A percentile compares a stretch with the other conserved stretches of the same genome.
Evolutionary conservation across 2,888 invertebrate species (phyloP).

Genomic region (Drosophila nr. medialis): DNA sequence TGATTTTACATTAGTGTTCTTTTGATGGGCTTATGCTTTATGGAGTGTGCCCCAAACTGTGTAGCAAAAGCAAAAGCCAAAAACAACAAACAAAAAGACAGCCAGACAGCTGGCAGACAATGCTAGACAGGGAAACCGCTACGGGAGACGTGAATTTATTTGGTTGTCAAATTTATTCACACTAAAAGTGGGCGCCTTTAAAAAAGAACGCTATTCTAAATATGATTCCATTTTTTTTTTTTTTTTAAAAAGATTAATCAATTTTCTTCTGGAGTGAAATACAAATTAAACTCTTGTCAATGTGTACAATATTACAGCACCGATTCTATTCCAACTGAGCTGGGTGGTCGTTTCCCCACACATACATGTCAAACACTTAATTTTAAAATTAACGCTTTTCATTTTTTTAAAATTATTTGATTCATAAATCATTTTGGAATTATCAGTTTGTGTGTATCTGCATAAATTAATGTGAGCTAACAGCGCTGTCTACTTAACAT

Average conservation of each 20-base stretch:
- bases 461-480: not conserved
- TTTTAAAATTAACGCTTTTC: not conserved
- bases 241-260: not conserved
- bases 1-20: conserved; percentile 72
- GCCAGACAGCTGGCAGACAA: conserved; percentile 47
- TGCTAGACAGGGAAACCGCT: conserved; percentile 22
- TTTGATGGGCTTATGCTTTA: conserved; percentile 59
- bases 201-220: not conserved
- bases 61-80: conserved; percentile 24
- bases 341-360: not conserved
- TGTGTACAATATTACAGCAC: not conserved
- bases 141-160: not conserved
- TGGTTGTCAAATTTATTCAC: conserved; percentile 15
- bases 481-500: conserved; percentile 19
- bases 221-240: not conserved
- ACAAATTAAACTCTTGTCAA: not conserved
- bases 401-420: not conserved
- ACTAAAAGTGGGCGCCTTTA: conserved; percentile 6
- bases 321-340: not conserved
- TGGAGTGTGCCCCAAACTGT: conserved; percentile 62
- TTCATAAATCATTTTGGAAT: not conserved
- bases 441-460: not conserved
- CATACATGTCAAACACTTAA: not conserved
- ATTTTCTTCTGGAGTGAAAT: not conserved
- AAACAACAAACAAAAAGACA: conserved; percentile 8